These are phyloP conservation scores for Lepus oiostolus DNA, from an alignment of 2,797 vertebrate species.

Conservation along the genomic window DNA sequence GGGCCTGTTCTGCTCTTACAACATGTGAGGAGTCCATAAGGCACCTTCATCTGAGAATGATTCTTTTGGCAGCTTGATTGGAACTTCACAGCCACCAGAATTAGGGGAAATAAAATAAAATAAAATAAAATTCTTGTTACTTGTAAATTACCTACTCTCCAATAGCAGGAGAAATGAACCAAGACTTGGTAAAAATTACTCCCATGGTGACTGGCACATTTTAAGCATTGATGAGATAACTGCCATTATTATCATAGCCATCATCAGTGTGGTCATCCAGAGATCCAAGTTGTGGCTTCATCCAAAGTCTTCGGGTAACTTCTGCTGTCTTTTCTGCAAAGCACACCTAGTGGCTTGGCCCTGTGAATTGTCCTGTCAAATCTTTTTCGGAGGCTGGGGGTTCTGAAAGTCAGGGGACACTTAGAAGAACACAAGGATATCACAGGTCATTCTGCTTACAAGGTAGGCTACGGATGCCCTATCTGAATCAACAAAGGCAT, in stretches of 20 bases:
- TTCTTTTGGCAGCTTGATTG: background rate
- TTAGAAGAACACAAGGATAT: background rate
- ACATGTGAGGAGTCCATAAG: background rate
- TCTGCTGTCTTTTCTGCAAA: background rate
- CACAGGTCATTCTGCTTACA: background rate
- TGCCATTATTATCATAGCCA: background rate
- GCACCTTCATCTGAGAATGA: background rate
- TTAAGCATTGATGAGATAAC: background rate
- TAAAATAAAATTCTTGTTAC: background rate
- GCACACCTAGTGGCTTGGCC: background rate
- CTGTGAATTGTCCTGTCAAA: background rate
- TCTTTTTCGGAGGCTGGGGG: background rate
- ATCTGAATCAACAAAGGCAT: background rate
- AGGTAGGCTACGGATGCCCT: accelerated
- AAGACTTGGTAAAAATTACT: background rate
- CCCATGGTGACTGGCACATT: background rate
- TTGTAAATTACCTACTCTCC: background rate
- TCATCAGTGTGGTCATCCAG: background rate
- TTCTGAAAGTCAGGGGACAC: background rate
- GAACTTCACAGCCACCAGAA: background rate
- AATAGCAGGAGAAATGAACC: background rate
- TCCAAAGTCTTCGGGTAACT: background rate
- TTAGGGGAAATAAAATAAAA: background rate
- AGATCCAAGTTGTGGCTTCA: background rate
- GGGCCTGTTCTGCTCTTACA: background rate